Conservation (phyloP, 2,797 vertebrate genomes). For the Pseudocheirus occidentalis region DNA sequence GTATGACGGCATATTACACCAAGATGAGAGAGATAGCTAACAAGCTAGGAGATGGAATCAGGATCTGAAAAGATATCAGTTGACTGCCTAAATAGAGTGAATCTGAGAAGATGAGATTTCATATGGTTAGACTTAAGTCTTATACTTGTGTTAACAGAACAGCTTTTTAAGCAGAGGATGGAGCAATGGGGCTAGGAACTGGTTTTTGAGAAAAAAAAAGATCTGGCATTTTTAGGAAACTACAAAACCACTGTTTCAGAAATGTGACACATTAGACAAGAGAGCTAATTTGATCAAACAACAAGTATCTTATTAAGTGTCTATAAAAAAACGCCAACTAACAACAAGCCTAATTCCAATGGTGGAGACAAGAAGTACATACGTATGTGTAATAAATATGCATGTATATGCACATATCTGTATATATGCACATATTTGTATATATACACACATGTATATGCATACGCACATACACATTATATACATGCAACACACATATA, state of each 20-base stretch:
- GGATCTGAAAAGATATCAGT: not conserved
- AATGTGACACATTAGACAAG: not conserved
- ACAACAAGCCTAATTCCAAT: not conserved
- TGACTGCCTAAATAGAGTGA: not conserved
- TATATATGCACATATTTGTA: too few species aligned
- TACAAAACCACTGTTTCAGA: not conserved
- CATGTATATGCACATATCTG: too few species aligned
- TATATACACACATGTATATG: too few species aligned
- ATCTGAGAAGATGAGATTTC: not conserved
- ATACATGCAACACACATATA: too few species aligned
- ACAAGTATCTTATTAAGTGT: not conserved
- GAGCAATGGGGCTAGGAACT: not conserved
- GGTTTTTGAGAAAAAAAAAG: not conserved
- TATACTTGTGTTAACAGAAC: not conserved
- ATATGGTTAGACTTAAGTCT: not conserved
- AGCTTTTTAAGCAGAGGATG: not conserved
- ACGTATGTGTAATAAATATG: not conserved
- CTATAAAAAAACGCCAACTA: not conserved
- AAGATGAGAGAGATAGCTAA: not conserved
- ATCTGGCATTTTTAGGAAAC: not conserved
- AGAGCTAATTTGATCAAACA: not conserved
- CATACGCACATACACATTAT: too few species aligned
- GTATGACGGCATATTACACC: not conserved
- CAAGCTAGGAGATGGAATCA: not conserved
- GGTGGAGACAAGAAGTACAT: not conserved